Conservation (phyloP, 2,888 invertebrate genomes). For the Acronicta alni region DNA sequence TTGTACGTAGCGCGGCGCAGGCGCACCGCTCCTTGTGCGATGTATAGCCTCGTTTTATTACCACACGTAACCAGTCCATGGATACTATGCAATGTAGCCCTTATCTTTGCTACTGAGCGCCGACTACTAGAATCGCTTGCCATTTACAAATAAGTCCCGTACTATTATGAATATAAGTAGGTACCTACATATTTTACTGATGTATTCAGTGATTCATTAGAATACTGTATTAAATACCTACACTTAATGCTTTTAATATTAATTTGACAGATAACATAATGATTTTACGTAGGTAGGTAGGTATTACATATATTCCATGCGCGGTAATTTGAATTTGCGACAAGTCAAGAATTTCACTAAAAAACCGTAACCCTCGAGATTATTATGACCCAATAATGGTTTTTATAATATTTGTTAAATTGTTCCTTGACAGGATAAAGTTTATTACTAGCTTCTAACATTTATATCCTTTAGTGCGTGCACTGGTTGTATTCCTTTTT, state of each 20-base stretch:
- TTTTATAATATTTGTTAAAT: too few species aligned
- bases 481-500: conserved; percentile 29
- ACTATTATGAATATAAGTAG: conserved; percentile 27
- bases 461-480: too few species aligned
- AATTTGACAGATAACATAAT: not conserved
- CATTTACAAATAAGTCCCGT: conserved; percentile 47
- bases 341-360: too few species aligned
- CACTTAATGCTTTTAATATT: not conserved
- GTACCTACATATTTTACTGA: conserved; percentile 15
- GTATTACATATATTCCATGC: too few species aligned
- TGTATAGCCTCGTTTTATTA: conserved; percentile 78
- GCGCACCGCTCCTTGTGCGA: conserved; percentile 72
- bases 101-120: conserved; percentile 78
- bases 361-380: too few species aligned
- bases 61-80: conserved; percentile 76
- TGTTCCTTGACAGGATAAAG: too few species aligned
- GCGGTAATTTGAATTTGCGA: conserved; percentile 1
- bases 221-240: conserved; percentile 15
- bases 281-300: too few species aligned
- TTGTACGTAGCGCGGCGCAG: conserved; percentile 79
- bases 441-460: too few species aligned
- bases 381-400: too few species aligned
- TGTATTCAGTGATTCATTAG: conserved; percentile 17
- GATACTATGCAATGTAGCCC: conserved; percentile 71
- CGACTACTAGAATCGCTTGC: conserved; percentile 55